Conservation (phyloP, 2,888 invertebrate species). For the Eilema griseolum region DNA sequence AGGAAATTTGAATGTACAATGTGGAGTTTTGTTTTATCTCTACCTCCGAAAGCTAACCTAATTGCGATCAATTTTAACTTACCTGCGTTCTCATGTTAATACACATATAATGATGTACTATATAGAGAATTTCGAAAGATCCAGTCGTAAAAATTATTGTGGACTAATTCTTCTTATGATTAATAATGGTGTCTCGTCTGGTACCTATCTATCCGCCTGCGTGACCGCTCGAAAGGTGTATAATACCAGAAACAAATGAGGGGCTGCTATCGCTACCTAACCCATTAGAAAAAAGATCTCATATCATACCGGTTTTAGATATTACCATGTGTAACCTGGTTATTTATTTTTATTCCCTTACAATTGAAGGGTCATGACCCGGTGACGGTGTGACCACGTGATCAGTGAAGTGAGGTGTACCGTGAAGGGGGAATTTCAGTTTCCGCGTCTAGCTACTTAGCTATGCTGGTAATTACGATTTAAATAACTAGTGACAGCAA, state of each 20-base stretch:
- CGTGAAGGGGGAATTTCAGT: conserved; percentile 1
- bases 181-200: background rate
- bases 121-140: background rate
- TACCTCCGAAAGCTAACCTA: no score
- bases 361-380: background rate
- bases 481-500: background rate
- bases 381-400: conserved; percentile 1
- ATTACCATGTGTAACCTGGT: background rate
- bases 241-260: background rate
- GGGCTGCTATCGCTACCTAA: background rate
- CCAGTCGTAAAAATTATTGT: no score
- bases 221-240: background rate
- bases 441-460: background rate
- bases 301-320: background rate
- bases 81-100: no score
- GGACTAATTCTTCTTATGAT: background rate
- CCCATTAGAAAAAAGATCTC: background rate
- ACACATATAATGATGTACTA: background rate
- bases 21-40: background rate
- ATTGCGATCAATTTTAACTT: background rate
- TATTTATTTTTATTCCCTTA: background rate
- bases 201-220: background rate
- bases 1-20: background rate
- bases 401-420: conserved; percentile 2
- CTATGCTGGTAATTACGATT: background rate